These are phyloP conservation scores for Pteronura brasiliensis DNA, from an alignment of 2,113 vertebrate species.

Conservation along the genomic window DNA sequence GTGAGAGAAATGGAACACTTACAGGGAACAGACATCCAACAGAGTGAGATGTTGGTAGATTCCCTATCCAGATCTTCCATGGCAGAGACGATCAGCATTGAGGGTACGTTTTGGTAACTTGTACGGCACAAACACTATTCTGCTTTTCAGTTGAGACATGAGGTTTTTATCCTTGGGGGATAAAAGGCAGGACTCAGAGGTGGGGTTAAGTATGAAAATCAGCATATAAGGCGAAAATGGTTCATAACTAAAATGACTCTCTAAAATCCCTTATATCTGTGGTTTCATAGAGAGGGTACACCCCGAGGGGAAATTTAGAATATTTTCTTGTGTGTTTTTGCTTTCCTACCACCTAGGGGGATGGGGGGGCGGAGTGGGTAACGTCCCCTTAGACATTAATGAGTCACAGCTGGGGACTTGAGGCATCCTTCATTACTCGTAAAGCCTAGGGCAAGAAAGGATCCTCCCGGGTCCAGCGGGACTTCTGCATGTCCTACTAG, in stretches of 20 bases:
- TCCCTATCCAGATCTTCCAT: not conserved
- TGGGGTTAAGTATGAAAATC: not conserved
- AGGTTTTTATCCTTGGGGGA: not conserved
- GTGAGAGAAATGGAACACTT: not conserved
- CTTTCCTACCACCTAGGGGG: not conserved
- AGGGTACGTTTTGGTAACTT: not conserved
- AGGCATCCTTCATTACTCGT: not conserved
- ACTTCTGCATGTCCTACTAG: not conserved
- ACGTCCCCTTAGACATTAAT: not conserved
- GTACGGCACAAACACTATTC: not conserved
- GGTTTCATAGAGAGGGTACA: not conserved
- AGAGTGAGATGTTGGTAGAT: not conserved
- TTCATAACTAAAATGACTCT: not conserved
- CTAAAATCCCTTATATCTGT: not conserved
- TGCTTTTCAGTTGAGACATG: not conserved
- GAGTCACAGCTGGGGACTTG: not conserved
- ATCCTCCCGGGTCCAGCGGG: not conserved
- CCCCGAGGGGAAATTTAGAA: not conserved
- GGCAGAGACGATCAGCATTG: not conserved
- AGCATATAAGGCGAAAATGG: not conserved
- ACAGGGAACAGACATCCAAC: not conserved
- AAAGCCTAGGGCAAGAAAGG: not conserved
- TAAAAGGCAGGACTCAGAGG: not conserved
- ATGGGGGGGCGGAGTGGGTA: too few species aligned
- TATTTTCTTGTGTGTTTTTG: not conserved